Percentiles rank a stretch among this genome's conserved stretches.
Evolutionary conservation across 1,140 invertebrate species (phyloP).

Genomic region (Mizuhopecten yessoensis): DNA sequence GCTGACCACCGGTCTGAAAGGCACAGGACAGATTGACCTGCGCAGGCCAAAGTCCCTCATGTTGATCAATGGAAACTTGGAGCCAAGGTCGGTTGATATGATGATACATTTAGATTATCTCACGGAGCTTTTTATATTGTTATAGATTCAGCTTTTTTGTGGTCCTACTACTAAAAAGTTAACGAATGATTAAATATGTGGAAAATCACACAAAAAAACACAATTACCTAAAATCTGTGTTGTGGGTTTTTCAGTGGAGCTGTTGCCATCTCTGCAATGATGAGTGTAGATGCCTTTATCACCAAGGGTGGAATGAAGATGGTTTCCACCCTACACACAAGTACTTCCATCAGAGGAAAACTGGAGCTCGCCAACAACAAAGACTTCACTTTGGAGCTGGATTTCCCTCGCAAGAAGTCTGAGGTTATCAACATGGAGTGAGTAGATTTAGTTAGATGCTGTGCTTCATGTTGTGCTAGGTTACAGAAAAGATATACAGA

Average conservation of each 20-base stretch:
- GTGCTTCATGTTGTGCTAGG: too few species aligned
- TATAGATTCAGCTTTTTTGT: too few species aligned
- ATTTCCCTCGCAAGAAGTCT: slow-evolving; percentile 92
- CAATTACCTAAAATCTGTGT: not conserved
- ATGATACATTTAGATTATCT: not conserved
- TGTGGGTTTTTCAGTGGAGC: slow-evolving; percentile 87
- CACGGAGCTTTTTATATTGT: too few species aligned
- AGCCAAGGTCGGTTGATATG: slow-evolving; percentile 69
- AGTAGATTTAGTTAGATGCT: slow-evolving; percentile 29
- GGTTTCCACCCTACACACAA: slow-evolving; percentile 92
- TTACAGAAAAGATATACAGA: too few species aligned
- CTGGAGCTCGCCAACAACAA: slow-evolving; percentile 89
- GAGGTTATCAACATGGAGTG: slow-evolving; percentile 91
- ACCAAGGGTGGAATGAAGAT: slow-evolving; percentile 91
- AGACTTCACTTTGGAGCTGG: slow-evolving; percentile 89
- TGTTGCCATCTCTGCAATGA: slow-evolving; percentile 90
- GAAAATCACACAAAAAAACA: not conserved
- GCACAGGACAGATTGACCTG: slow-evolving; percentile 88
- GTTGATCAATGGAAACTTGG: slow-evolving; percentile 67
- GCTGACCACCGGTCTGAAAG: slow-evolving; percentile 91
- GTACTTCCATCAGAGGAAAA: slow-evolving; percentile 89
- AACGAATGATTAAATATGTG: not conserved
- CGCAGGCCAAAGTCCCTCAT: slow-evolving; percentile 85
- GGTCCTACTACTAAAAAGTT: too few species aligned
- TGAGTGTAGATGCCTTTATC: slow-evolving; percentile 92